phyloP scores from a whole-genome alignment of 1,140 invertebrate species.

The Platyscapa corneri region DNA sequence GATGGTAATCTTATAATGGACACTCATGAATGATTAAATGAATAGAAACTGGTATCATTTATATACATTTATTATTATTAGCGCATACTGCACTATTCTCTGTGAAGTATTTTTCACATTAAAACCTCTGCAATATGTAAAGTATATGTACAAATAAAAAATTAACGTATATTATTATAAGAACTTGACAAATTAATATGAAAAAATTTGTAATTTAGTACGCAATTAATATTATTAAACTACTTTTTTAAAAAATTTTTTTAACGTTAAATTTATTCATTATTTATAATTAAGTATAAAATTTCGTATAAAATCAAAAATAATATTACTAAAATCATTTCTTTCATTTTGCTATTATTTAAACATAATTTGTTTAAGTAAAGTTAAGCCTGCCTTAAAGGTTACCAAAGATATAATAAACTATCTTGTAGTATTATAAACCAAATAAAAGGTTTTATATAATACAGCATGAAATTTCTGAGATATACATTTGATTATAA shows the following conservation, averaged over 20 bases:
- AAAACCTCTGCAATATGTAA: background rate
- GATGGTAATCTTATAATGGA: slow-evolving; percentile 88
- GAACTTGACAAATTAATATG: background rate
- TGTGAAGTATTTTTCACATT: background rate
- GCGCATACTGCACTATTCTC: background rate
- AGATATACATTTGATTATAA: slow-evolving; percentile 61
- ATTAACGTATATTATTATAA: slow-evolving; percentile 22
- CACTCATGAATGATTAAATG: slow-evolving; percentile 65
- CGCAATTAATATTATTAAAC: background rate
- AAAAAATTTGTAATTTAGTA: slow-evolving; percentile 32
- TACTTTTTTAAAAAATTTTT: background rate
- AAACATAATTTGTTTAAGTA: slow-evolving; percentile 47
- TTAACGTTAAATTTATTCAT: too few relatives aligned
- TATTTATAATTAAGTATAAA: too few relatives aligned
- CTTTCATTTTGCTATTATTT: background rate
- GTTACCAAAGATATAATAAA: slow-evolving; percentile 56
- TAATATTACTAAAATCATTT: too few relatives aligned
- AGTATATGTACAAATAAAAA: slow-evolving; percentile 6
- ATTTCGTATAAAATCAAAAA: too few relatives aligned
- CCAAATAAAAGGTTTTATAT: slow-evolving; percentile 61
- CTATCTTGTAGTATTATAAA: slow-evolving; percentile 55
- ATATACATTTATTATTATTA: slow-evolving; percentile 15
- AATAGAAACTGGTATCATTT: slow-evolving; percentile 28
- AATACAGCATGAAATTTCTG: slow-evolving; percentile 61
- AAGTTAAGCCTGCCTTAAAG: slow-evolving; percentile 55